These are phyloP conservation scores for Semicossyphus pulcher DNA, from an alignment of 2,113 vertebrate species.

Conservation along the genomic window DNA sequence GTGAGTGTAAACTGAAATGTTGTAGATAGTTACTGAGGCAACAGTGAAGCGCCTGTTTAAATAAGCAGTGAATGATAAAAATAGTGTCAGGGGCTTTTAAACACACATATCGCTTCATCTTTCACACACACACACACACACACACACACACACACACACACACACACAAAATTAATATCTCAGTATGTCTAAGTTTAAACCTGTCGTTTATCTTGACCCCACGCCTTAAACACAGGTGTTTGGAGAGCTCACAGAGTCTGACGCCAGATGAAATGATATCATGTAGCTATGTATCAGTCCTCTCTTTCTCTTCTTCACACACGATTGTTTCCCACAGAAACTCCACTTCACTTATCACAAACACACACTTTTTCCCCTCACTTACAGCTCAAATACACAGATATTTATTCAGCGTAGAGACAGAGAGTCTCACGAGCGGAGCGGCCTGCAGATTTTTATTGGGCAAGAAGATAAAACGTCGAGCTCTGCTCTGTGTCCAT, in stretches of 20 bases:
- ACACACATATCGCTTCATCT: slow-evolving; percentile 36
- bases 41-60: slow-evolving; percentile 47
- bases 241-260: slow-evolving; percentile 59
- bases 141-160: slow-evolving; percentile 32
- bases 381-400: slow-evolving; percentile 19
- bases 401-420: slow-evolving; percentile 68
- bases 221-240: slow-evolving; percentile 81
- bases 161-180: slow-evolving; percentile 44
- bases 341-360: slow-evolving; percentile 47
- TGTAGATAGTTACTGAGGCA: slow-evolving; percentile 19
- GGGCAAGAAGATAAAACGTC: slow-evolving; percentile 71
- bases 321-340: slow-evolving; percentile 58
- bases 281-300: slow-evolving; percentile 39
- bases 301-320: slow-evolving; percentile 15
- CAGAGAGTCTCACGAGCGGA: slow-evolving; percentile 54
- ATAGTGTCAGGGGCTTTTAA: slow-evolving; percentile 45
- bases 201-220: slow-evolving; percentile 71
- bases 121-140: slow-evolving; percentile 9
- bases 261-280: slow-evolving; percentile 71
- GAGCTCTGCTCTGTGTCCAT: slow-evolving; percentile 67
- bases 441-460: slow-evolving; percentile 60
- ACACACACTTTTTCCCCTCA: slow-evolving; percentile 13
- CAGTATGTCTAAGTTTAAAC: slow-evolving; percentile 61
- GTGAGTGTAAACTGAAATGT: slow-evolving; percentile 58
- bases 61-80: slow-evolving; percentile 57